phyloP scores from a whole-genome alignment of 2,113 vertebrate genomes.

The Myiopsitta monachus region DNA sequence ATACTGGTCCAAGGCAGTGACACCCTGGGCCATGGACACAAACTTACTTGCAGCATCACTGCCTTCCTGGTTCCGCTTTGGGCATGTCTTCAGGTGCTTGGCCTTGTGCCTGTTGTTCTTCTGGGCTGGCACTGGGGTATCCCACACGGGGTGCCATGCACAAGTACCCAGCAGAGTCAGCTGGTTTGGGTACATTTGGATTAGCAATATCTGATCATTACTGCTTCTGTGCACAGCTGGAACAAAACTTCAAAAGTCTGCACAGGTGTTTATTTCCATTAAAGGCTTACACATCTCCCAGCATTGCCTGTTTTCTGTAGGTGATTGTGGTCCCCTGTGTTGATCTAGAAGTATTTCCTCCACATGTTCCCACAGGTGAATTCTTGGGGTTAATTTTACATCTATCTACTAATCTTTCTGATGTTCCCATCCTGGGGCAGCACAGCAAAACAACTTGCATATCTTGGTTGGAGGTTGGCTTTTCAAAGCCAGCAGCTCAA shows the following conservation, averaged over 20 bases:
- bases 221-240: not conserved
- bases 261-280: not conserved
- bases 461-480: not conserved
- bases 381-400: not conserved
- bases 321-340: not conserved
- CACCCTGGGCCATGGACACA: not conserved
- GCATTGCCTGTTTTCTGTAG: not conserved
- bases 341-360: not conserved
- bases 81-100: no score
- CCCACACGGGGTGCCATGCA: accelerated
- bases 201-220: not conserved
- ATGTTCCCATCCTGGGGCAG: not conserved
- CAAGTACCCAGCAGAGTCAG: no score
- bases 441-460: not conserved
- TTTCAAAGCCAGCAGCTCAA: not conserved
- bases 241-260: not conserved
- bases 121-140: not conserved
- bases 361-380: not conserved
- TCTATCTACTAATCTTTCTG: not conserved
- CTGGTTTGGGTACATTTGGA: not conserved
- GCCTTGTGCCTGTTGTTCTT: not conserved
- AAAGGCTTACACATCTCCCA: not conserved
- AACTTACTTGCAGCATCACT: not conserved
- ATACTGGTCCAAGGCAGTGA: not conserved
- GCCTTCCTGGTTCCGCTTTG: not conserved